Conservation (phyloP, 2,797 vertebrate genomes). For the Leontocebus nigricollis region DNA sequence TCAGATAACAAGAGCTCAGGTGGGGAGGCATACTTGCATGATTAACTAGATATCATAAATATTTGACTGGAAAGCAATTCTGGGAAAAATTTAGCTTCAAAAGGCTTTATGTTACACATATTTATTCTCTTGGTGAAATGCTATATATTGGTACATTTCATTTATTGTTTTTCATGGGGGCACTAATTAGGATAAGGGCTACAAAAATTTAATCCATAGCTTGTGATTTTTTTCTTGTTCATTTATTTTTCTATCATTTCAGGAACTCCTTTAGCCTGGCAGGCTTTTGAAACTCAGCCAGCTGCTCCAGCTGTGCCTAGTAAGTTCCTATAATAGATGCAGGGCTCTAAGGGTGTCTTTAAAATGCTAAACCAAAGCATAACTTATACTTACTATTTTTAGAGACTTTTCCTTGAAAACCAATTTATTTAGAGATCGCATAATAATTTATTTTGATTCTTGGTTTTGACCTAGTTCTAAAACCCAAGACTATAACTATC, state of each 20-base stretch:
- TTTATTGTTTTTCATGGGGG: background rate
- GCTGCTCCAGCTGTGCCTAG: constrained; percentile 57
- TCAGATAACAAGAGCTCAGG: background rate
- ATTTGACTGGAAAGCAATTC: background rate
- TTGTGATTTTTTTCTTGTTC: background rate
- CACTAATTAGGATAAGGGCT: background rate
- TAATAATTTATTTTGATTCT: constrained; percentile 24
- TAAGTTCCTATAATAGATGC: constrained; percentile 74
- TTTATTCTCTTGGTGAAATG: background rate
- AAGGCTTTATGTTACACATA: background rate
- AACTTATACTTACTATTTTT: constrained; percentile 12
- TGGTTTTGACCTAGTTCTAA: constrained; percentile 21
- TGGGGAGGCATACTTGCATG: background rate
- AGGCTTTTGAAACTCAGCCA: constrained; percentile 76
- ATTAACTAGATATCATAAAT: background rate
- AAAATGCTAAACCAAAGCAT: background rate
- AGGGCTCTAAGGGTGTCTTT: background rate
- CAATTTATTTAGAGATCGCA: background rate
- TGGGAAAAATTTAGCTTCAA: background rate
- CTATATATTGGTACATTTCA: background rate
- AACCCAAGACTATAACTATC: background rate
- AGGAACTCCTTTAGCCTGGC: constrained; percentile 76
- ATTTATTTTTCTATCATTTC: constrained; percentile 46
- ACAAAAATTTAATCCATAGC: background rate
- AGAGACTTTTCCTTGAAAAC: constrained; percentile 35